Evolutionary conservation across 2,113 vertebrate genomes (phyloP), one percentile per base, ranked within the genome.

Genomic region (Martes martes): DNA sequence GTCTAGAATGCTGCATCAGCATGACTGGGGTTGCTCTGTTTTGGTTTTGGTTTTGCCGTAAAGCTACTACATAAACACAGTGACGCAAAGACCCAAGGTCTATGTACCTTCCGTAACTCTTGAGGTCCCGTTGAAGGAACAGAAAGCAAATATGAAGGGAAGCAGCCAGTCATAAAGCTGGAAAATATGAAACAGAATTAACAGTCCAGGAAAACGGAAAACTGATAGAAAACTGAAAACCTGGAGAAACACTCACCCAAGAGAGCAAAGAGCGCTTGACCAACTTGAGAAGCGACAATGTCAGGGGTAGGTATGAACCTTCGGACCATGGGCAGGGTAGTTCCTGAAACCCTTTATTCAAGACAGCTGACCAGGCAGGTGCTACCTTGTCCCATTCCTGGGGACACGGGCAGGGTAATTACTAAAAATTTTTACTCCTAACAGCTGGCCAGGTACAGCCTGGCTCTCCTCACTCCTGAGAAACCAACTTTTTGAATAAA

Each of bases 311-410:
- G 7, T 45, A 7, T 3, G 11, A 28, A 7, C 83, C 82, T 16
- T 0, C 0, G 11, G 61, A 6, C 11, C 21, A 3, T 0, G 4
- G 42, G 7, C 23, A 26, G 7, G 4, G 28, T 16, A 11, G n/a
- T 26, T 2, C 28, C 13, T 2, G 2, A 15, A 50, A 13, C 4
- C 69, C 69, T 28, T 67, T 67, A 28, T 0, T 1, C 8, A 18
- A 6, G 1, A 18, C 36, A 94, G 36, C 52, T 67, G 45, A 19
- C 24, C 69, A 6, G 15, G 33, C 1, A 28, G 2, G 15, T 0
- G 1, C 2, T 13, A 19, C 45, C 36, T 71, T 8, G 33, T 50
- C 23, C 31, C 28, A 18, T 26, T 52, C 42, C 23, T 52, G 0
- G 0, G 11, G 67, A 4, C 16, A 1, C 0, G 10, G 50, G 11